A percentile compares a stretch with the other conserved stretches of the same genome.
phyloP scores from a whole-genome alignment of 2,888 invertebrate genomes.

The Mechanitis messenoides region DNA sequence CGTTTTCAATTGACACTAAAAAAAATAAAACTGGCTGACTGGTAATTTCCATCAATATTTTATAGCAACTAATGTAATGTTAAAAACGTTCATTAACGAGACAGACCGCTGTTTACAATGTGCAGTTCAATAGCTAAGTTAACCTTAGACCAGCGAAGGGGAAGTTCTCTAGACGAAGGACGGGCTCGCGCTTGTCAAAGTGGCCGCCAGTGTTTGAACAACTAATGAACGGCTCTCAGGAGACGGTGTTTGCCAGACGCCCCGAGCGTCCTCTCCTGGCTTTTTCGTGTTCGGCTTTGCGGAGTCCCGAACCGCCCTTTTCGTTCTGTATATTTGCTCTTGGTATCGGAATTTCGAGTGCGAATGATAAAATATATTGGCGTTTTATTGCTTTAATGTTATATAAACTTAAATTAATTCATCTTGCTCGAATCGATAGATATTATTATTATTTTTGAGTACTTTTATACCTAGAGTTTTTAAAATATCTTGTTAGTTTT shows the following conservation, averaged over 20 bases:
- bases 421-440: too few relatives aligned
- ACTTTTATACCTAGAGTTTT: too few relatives aligned
- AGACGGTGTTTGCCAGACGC: slow-evolving; percentile 66
- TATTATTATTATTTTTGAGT: too few relatives aligned
- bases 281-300: slow-evolving; percentile 59
- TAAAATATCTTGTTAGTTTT: too few relatives aligned
- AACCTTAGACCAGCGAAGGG: slow-evolving; percentile 64
- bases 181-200: slow-evolving; percentile 67
- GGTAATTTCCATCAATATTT: too few relatives aligned
- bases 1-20: too few relatives aligned
- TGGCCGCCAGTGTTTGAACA: slow-evolving; percentile 74
- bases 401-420: background rate
- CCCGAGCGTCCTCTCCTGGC: slow-evolving; percentile 50
- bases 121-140: slow-evolving; percentile 57
- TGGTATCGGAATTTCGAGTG: slow-evolving; percentile 59
- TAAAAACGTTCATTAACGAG: slow-evolving; percentile 37
- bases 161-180: slow-evolving; percentile 50
- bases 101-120: slow-evolving; percentile 58
- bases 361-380: slow-evolving; percentile 47
- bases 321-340: slow-evolving; percentile 48
- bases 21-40: too few relatives aligned
- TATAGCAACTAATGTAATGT: background rate
- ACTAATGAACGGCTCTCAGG: slow-evolving; percentile 74
- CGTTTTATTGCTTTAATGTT: background rate
- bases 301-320: slow-evolving; percentile 29